Conservation (phyloP, 1,140 invertebrate species). For the Condylostylus longicornis region DNA sequence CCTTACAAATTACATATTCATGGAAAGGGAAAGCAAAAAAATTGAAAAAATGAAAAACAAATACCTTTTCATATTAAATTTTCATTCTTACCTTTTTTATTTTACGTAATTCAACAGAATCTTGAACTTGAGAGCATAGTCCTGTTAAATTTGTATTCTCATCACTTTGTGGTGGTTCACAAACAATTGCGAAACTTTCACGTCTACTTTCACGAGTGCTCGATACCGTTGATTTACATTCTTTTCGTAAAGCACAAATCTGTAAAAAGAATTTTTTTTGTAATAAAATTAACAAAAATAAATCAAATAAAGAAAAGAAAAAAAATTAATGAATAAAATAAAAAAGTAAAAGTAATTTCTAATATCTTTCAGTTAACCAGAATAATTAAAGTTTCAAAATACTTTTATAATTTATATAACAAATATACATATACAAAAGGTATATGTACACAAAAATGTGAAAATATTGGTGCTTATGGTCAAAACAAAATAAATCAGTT, state of each 20-base stretch:
- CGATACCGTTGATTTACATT: constrained; percentile 36
- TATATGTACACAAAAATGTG: too few species aligned
- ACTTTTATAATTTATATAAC: too few species aligned
- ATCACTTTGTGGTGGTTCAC: constrained; percentile 11
- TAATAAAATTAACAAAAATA: constrained; percentile 5
- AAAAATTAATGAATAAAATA: too few species aligned
- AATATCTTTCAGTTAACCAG: too few species aligned
- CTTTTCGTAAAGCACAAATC: constrained; percentile 70
- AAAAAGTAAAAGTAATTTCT: too few species aligned
- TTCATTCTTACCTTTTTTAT: constrained; percentile 66
- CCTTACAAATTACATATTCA: too few species aligned
- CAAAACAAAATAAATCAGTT: too few species aligned
- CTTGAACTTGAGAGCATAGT: constrained; percentile 30
- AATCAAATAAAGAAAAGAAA: too few species aligned
- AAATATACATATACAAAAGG: too few species aligned
- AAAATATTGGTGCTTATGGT: too few species aligned
- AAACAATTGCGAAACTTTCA: constrained; percentile 5
- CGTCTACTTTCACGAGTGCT: constrained; percentile 2
- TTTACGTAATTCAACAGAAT: constrained; percentile 62
- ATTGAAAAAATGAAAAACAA: not conserved
- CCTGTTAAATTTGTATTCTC: constrained; percentile 7
- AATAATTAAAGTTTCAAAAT: too few species aligned
- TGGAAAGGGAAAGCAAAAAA: not conserved
- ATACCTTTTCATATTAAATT: not conserved
- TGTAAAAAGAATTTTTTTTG: too few species aligned